Evolutionary conservation across 1,140 invertebrate species (phyloP).

Genomic region (Coboldia fuscipes): DNA sequence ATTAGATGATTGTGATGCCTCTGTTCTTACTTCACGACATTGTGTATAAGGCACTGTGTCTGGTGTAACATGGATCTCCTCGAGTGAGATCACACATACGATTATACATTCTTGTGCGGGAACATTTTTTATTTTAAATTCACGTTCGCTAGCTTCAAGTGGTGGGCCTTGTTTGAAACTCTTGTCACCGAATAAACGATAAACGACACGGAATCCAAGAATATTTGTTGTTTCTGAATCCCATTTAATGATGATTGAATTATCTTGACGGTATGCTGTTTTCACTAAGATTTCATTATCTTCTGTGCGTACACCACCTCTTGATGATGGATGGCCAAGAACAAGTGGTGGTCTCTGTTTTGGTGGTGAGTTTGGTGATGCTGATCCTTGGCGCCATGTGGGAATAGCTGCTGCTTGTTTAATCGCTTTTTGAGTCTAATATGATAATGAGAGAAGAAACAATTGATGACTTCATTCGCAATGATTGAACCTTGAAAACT

Average conservation of each 20-base stretch:
- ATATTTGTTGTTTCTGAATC: constrained; percentile 67
- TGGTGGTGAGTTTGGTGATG: constrained; percentile 18
- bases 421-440: too few species aligned
- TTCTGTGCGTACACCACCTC: constrained; percentile 29
- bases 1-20: constrained; percentile 55
- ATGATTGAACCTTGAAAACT: too few species aligned
- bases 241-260: constrained; percentile 78
- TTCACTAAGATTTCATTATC: constrained; percentile 65
- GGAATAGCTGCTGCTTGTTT: too few species aligned
- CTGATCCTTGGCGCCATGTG: constrained; percentile 16
- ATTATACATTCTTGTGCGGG: constrained; percentile 81
- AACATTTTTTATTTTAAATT: constrained; percentile 83
- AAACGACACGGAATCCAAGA: constrained; percentile 71
- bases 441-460: too few species aligned
- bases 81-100: constrained; percentile 74
- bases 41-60: constrained; percentile 67
- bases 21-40: constrained; percentile 72
- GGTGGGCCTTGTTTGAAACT: constrained; percentile 75
- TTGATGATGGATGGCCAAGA: constrained; percentile 39
- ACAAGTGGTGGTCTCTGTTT: constrained; percentile 45
- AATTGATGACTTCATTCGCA: neutral
- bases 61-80: constrained; percentile 65
- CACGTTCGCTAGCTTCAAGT: constrained; percentile 63
- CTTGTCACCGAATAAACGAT: constrained; percentile 72
- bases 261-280: constrained; percentile 65